Evolutionary conservation across 2,797 vertebrate genomes (phyloP), one percentile per base, ranked within the genome.

Genomic region (Poeciliopsis turneri): DNA sequence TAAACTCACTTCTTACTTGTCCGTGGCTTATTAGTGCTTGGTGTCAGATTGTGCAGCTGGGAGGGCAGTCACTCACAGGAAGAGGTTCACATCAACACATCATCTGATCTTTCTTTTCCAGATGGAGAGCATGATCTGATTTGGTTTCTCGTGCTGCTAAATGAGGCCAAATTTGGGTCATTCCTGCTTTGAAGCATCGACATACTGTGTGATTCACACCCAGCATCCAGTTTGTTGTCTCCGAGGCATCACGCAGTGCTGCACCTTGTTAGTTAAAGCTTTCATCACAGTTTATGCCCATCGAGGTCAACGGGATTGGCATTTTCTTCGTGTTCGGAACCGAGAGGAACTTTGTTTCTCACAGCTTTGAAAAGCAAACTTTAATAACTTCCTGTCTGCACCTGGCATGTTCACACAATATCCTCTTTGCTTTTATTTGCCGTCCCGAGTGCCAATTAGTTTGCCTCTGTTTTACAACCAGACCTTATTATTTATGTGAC

Each of bases 1-100:
- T 95, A 94, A 95, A 95, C 76, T 66, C 71, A 68, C 82, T 86
- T 76, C 81, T 85, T 79, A 80, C 72, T 83, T 51, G 76, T 83
- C 57, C 28, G 33, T 36, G 83, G 72, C 82, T 87, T 76, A 41
- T 82, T 85, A 66, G 64, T 75, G 55, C 71, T 83, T 75, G 51
- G 43, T 78, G 84, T 91, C 75, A 0, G 1, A 84, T 78, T 84
- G 36, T 82, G 66, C 49, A 13, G 73, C 18, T 6, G 1, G 57
- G 49, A 55, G 59, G 0, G 5, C 0, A 79, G 23, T 33, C 33
- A 75, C 12, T 23, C 4, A 1, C 13, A 71, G 5, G 0, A 81
- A 75, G 18, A 25, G 39, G 8, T 41, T 41, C n/a, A 64, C 39
- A 51, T 74, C 7, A 43, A 53, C 12, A 12, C 6, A 33, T 53